Evolutionary conservation across 2,113 vertebrate species (phyloP).

Genomic region (Smithornis capensis): DNA sequence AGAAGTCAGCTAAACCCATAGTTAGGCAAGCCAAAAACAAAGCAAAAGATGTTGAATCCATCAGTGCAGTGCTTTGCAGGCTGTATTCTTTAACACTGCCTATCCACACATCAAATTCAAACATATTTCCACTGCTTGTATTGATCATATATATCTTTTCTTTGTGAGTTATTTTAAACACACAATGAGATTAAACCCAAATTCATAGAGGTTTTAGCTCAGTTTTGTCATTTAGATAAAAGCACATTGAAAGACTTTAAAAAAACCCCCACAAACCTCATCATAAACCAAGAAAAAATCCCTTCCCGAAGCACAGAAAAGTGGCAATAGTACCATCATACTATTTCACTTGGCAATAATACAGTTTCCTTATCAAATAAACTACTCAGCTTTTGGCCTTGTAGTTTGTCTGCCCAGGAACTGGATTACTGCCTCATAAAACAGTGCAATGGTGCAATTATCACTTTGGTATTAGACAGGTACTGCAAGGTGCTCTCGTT

Average conservation of each 20-base stretch:
- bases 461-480: conserved; percentile 48
- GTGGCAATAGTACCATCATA: neutral
- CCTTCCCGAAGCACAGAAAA: neutral
- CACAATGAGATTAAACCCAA: neutral
- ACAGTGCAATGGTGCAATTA: conserved; percentile 60
- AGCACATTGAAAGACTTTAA: neutral
- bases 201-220: neutral
- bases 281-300: neutral
- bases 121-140: neutral
- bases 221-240: neutral
- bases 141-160: neutral
- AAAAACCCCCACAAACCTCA: neutral
- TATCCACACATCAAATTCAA: neutral
- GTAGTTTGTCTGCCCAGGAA: conserved; percentile 57
- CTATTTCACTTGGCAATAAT: neutral
- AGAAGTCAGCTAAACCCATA: neutral
- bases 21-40: neutral
- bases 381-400: conserved; percentile 48
- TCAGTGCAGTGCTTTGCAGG: neutral
- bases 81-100: neutral
- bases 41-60: neutral
- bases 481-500: conserved; percentile 53
- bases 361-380: conserved; percentile 9
- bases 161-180: neutral
- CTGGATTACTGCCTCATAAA: conserved; percentile 66